Evolutionary conservation across 2,888 invertebrate genomes (phyloP).

Genomic region (Acleris holmiana): DNA sequence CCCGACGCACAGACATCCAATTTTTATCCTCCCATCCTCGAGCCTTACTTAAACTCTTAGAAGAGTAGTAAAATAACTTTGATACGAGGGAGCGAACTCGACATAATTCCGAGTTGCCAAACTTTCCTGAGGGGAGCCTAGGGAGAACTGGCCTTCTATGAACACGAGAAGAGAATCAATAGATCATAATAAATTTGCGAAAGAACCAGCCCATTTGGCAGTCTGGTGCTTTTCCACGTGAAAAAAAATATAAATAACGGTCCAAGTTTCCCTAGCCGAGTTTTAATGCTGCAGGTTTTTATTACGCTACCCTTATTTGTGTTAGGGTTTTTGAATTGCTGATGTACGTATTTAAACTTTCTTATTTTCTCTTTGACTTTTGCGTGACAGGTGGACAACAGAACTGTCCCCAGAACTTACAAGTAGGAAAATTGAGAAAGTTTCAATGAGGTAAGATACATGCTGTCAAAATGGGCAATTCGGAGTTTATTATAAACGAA

Average conservation of each 20-base stretch:
- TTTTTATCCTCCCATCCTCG: conserved; percentile 39
- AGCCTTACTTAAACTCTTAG: conserved; percentile 64
- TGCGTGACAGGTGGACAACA: conserved; percentile 17
- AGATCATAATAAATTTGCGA: conserved; percentile 68
- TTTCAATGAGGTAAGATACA: background rate
- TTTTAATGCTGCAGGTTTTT: conserved; percentile 31
- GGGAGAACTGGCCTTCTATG: conserved; percentile 48
- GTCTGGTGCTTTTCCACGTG: conserved; percentile 26
- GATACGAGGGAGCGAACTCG: conserved; percentile 49
- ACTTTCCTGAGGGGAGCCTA: conserved; percentile 48
- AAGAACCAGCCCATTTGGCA: conserved; percentile 26
- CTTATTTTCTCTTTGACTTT: conserved; percentile 23
- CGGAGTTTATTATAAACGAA: no score
- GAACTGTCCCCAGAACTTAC: conserved; percentile 1
- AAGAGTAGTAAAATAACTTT: conserved; percentile 73
- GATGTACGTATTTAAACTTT: conserved; percentile 31
- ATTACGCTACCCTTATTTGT: conserved; percentile 26
- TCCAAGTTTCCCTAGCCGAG: conserved; percentile 24
- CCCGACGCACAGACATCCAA: conserved; percentile 21
- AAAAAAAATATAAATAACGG: conserved; percentile 34
- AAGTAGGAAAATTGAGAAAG: background rate
- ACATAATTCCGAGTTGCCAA: conserved; percentile 65
- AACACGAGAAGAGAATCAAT: conserved; percentile 61
- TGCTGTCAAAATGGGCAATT: background rate
- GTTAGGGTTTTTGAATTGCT: conserved; percentile 16